phyloP scores from a whole-genome alignment of 1,140 invertebrate species.

The Conopomorpha cramerella region DNA sequence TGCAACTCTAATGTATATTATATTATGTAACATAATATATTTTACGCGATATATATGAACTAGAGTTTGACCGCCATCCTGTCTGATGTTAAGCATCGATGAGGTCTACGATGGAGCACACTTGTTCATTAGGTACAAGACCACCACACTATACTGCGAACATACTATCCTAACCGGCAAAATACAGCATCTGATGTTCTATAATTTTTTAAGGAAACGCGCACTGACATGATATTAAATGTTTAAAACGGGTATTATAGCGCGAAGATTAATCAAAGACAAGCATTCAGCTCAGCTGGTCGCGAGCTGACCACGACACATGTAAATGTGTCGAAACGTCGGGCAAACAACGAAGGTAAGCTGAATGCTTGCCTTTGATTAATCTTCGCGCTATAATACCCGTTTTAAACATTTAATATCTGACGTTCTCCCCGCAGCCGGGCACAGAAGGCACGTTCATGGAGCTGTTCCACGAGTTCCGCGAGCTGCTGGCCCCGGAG shows the following conservation, averaged over 20 bases:
- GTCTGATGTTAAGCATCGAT: too few relatives aligned
- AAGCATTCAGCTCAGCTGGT: neutral
- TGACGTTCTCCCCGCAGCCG: conserved; percentile 63
- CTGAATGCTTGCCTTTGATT: neutral
- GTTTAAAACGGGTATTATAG: neutral
- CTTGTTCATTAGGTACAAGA: too few relatives aligned
- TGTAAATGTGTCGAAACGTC: neutral
- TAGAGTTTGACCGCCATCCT: too few relatives aligned
- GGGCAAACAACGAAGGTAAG: neutral
- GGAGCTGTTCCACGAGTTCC: conserved; percentile 81
- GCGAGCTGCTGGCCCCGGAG: conserved; percentile 70
- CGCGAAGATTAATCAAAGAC: neutral
- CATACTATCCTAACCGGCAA: too few relatives aligned
- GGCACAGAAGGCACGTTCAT: conserved; percentile 87
- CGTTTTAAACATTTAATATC: neutral
- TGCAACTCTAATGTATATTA: too few relatives aligned
- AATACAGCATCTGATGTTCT: too few relatives aligned
- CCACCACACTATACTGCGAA: too few relatives aligned
- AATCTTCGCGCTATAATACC: neutral
- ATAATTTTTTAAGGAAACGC: too few relatives aligned
- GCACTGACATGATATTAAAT: too few relatives aligned
- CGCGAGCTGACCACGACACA: neutral
- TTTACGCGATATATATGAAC: too few relatives aligned
- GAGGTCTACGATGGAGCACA: too few relatives aligned
- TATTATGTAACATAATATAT: too few relatives aligned